A percentile compares a stretch with the other conserved stretches of the same genome.
phyloP scores from a whole-genome alignment of 1,140 invertebrate species.

The Cydia fagiglandana region DNA sequence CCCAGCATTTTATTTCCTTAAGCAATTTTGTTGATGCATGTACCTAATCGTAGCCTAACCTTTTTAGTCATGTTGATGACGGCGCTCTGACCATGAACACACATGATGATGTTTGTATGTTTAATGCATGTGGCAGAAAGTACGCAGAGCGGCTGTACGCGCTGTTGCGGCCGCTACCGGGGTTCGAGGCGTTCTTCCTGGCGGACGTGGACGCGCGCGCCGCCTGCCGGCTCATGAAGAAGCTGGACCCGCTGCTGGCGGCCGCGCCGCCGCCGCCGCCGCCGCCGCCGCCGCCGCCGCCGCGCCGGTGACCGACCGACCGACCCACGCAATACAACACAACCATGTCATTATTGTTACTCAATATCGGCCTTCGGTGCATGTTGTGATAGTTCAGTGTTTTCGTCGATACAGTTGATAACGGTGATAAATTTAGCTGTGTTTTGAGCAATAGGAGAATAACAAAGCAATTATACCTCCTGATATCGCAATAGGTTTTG shows the following conservation, averaged over 20 bases:
- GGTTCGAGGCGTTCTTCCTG: slow-evolving; percentile 71
- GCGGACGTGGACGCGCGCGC: slow-evolving; percentile 66
- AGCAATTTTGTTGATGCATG: background rate
- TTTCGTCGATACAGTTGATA: background rate
- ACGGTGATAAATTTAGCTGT: background rate
- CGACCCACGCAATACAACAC: background rate
- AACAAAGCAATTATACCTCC: background rate
- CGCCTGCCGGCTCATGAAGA: slow-evolving; percentile 67
- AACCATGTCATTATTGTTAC: background rate
- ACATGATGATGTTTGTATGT: background rate
- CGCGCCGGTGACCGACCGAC: slow-evolving; percentile 44
- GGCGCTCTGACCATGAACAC: background rate
- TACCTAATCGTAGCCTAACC: background rate
- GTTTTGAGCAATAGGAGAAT: background rate
- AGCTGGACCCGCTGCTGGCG: slow-evolving; percentile 57
- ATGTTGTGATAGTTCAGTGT: background rate
- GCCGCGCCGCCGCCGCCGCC: slow-evolving; percentile 33
- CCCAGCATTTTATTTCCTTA: background rate
- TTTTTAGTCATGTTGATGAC: background rate
- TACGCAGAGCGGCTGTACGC: slow-evolving; percentile 70
- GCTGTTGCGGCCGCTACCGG: slow-evolving; percentile 62
- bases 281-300: slow-evolving; percentile 37
- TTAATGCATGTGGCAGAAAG: slow-evolving; percentile 46
- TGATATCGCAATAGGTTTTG: background rate
- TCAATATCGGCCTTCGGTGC: background rate